phyloP scores from a whole-genome alignment of 1,140 invertebrate species.

The Listronotus bonariensis region DNA sequence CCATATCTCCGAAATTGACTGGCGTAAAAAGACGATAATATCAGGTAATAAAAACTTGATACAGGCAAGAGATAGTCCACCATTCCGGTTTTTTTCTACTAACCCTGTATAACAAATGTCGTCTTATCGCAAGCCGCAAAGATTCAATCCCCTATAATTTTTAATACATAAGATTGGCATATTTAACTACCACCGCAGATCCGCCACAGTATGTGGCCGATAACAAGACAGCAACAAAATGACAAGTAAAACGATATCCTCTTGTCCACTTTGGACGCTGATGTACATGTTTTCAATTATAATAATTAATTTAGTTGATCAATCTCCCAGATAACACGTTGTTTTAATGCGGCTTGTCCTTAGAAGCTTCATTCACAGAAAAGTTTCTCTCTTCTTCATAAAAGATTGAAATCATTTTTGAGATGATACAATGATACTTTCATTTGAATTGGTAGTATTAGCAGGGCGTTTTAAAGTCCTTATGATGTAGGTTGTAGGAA shows the following conservation, averaged over 20 bases:
- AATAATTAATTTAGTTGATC: constrained; percentile 44
- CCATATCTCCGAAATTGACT: too few relatives aligned
- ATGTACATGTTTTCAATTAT: constrained; percentile 46
- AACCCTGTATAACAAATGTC: too few relatives aligned
- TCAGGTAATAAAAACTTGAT: too few relatives aligned
- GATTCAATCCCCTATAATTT: constrained; percentile 3
- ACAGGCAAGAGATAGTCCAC: too few relatives aligned
- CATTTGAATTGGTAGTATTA: too few relatives aligned
- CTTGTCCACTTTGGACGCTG: constrained; percentile 33
- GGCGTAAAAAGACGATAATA: too few relatives aligned
- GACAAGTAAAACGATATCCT: constrained; percentile 32
- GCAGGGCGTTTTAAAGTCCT: too few relatives aligned
- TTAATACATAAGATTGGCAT: constrained; percentile 1
- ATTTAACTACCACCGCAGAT: background rate
- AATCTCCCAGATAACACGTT: constrained; percentile 34
- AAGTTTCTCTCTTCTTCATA: too few relatives aligned
- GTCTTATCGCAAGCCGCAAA: background rate
- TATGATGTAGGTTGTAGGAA: too few relatives aligned
- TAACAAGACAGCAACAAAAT: constrained; percentile 10
- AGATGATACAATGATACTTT: too few relatives aligned
- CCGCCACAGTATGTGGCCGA: constrained; percentile 6
- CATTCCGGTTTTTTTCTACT: too few relatives aligned
- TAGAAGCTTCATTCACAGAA: constrained; percentile 38
- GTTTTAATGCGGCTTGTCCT: constrained; percentile 37
- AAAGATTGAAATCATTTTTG: too few relatives aligned